Conservation (phyloP, 2,113 vertebrate species). For the Saguinus imperator region DNA sequence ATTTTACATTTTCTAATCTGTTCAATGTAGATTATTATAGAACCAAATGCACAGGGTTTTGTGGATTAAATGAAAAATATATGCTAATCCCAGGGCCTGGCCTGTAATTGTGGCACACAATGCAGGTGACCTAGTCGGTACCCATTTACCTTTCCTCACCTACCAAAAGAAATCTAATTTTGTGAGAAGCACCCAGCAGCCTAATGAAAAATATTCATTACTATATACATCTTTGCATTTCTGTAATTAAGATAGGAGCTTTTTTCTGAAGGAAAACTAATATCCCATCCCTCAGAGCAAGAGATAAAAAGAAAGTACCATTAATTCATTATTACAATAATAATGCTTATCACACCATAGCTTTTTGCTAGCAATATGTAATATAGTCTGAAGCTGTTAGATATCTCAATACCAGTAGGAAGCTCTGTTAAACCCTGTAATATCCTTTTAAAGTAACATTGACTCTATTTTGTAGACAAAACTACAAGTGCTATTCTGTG, state of each 20-base stretch:
- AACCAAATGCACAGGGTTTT: not conserved
- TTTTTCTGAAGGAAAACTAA: not conserved
- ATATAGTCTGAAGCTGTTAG: not conserved
- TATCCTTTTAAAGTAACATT: constrained; percentile 13
- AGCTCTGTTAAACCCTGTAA: constrained; percentile 11
- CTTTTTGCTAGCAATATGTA: not conserved
- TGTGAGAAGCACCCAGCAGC: not conserved
- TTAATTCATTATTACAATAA: not conserved
- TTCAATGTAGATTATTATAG: constrained; percentile 2
- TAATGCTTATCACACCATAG: not conserved
- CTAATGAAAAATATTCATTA: not conserved
- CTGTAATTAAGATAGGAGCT: not conserved
- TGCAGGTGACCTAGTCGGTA: not conserved
- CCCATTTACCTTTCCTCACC: not conserved
- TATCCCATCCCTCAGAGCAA: not conserved
- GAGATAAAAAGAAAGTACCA: not conserved
- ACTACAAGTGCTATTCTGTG: not conserved
- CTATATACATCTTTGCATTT: not conserved
- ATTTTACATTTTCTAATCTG: not conserved
- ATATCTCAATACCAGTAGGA: not conserved
- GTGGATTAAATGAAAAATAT: not conserved
- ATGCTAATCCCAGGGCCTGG: not conserved
- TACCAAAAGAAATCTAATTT: constrained; percentile 9
- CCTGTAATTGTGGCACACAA: not conserved
- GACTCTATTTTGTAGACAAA: not conserved